A percentile compares a stretch with the other conserved stretches of the same genome.
Conservation (phyloP, 2,888 invertebrate species). For the Bibio marci region DNA sequence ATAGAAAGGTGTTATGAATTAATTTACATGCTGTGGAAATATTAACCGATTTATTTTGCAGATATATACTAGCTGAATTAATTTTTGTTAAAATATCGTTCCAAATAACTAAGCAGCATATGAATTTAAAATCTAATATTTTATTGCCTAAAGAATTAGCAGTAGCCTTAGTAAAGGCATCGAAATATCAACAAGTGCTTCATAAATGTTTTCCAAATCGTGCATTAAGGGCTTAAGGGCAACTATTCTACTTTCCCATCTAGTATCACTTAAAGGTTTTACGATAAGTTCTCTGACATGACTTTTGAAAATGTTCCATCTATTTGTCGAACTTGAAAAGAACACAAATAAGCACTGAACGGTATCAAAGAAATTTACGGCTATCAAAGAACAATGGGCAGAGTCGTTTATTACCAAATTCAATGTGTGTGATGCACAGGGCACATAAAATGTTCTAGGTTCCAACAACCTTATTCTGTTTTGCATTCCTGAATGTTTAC, state of each 20-base stretch:
- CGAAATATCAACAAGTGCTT: slow-evolving; percentile 4
- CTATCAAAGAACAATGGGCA: slow-evolving; percentile 3
- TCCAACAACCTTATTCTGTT: slow-evolving; percentile 5
- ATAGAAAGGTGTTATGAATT: background rate
- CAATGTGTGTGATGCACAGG: slow-evolving; percentile 5
- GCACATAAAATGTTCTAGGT: slow-evolving; percentile 4
- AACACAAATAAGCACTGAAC: background rate
- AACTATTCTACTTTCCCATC: slow-evolving; percentile 6
- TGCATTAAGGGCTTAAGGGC: slow-evolving; percentile 4
- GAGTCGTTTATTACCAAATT: slow-evolving; percentile 7
- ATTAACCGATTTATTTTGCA: background rate
- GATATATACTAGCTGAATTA: slow-evolving; percentile 3
- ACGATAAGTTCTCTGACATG: background rate
- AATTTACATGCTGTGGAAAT: background rate
- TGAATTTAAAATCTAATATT: slow-evolving; percentile 5
- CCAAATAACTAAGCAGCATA: slow-evolving; percentile 5
- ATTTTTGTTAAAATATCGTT: slow-evolving; percentile 6
- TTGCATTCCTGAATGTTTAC: slow-evolving; percentile 5
- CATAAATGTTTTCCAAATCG: slow-evolving; percentile 2
- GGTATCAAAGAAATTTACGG: slow-evolving; percentile 6
- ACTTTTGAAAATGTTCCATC: slow-evolving; percentile 6
- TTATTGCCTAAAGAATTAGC: slow-evolving; percentile 5
- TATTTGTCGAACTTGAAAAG: slow-evolving; percentile 6
- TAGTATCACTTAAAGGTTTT: slow-evolving; percentile 2
- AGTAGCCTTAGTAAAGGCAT: background rate